A percentile compares a stretch with the other conserved stretches of the same genome.
These are phyloP conservation scores for Geotrypetes seraphini DNA, from an alignment of 2,797 vertebrate genomes.

Conservation along the genomic window DNA sequence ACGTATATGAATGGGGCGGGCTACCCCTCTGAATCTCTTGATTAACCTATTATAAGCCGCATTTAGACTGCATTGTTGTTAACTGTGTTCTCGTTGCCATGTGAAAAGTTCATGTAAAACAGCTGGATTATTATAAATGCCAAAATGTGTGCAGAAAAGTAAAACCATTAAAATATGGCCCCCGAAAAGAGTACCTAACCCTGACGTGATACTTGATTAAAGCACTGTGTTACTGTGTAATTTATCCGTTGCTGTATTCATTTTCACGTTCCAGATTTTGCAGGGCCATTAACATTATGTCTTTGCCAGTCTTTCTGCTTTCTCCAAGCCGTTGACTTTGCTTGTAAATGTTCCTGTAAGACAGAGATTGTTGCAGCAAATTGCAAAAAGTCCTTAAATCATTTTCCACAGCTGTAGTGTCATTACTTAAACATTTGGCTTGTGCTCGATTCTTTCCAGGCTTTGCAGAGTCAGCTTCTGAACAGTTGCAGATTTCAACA, in stretches of 20 bases:
- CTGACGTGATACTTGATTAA: slow-evolving; percentile 29
- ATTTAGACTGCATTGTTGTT: slow-evolving; percentile 14
- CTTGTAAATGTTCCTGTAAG: neutral
- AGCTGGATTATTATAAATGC: slow-evolving; percentile 35
- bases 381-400: no score
- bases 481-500: no score
- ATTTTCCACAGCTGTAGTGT: no score
- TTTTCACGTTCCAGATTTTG: slow-evolving; percentile 26
- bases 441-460: no score
- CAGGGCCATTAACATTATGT: neutral
- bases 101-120: slow-evolving; percentile 28
- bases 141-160: slow-evolving; percentile 23
- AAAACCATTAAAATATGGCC: slow-evolving; percentile 39
- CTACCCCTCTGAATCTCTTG: slow-evolving; percentile 6
- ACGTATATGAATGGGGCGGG: neutral
- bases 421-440: no score
- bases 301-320: neutral
- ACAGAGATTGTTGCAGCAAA: neutral
- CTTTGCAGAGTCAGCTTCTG: no score
- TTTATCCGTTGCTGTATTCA: slow-evolving; percentile 19
- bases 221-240: slow-evolving; percentile 20
- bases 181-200: slow-evolving; percentile 21
- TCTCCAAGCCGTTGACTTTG: neutral
- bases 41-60: slow-evolving; percentile 13
- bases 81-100: slow-evolving; percentile 23